Evolutionary conservation across 2,797 vertebrate species (phyloP), one percentile per base, ranked within the genome.

Genomic region (Enteromius thamalakanensis): DNA sequence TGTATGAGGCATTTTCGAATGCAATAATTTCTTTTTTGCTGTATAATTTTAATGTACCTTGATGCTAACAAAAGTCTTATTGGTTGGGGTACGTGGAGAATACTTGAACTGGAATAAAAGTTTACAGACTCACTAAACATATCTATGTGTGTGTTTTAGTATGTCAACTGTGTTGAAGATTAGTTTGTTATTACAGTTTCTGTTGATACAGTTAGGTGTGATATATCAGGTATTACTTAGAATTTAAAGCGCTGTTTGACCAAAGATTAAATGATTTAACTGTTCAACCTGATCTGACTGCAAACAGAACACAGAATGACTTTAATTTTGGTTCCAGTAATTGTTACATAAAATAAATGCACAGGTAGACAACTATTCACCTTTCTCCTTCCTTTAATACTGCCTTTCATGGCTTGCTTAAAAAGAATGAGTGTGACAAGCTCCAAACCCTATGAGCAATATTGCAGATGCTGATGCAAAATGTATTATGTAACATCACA

Each of bases 1-100:
- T 45, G 64, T 12, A 69, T 12, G 47, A 67, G 17, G 1, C 15
- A 53, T 53, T n/a, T 49, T 29, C 51, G 21, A 75, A 75, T 55
- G 72, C n/a, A 32, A n/a, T 19, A 15, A 32, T 55, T 21, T 37
- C 40, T 4, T 23, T 58, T 40, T 60, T 47, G 8, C 15, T 15
- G 67, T 60, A 60, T 74, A 62, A 47, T 81, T 74, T 79, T 53
- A 74, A 65, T 67, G 70, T 32, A 82, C 15, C 12, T 76, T 17
- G 7, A n/a, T 34, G 29, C 42, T 51, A 55, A 14, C 17, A 32
- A 6, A 78, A 7, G 40, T 74, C 47, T 82, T 42, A 53, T 72
- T 1, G 45, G 7, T 26, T 55, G 8, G 17, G 37, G 62, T 58
- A 32, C 6, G 7, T 2, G 26, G 26, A 71, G 1, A 10, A 70